phyloP scores from a whole-genome alignment of 2,113 vertebrate species.

The Scytalopus superciliaris region DNA sequence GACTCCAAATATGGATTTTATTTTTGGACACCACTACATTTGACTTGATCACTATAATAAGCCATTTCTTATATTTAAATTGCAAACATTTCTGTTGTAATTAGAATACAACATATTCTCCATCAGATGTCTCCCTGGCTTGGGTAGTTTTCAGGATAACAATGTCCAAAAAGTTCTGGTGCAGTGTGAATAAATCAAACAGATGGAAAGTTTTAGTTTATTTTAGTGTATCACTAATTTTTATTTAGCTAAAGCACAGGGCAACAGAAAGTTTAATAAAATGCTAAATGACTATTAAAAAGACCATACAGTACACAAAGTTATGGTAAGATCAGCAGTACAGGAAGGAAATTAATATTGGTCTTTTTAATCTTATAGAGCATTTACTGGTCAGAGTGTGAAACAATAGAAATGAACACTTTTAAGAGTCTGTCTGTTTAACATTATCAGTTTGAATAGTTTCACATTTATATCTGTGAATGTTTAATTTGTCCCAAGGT shows the following conservation, averaged over 20 bases:
- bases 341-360: neutral
- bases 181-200: neutral
- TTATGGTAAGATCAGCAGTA: neutral
- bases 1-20: conserved; percentile 62
- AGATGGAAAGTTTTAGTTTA: neutral
- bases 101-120: conserved; percentile 19
- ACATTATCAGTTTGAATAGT: neutral
- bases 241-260: neutral
- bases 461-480: neutral
- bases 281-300: neutral
- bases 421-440: neutral
- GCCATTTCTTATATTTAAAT: conserved; percentile 31
- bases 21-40: conserved; percentile 46
- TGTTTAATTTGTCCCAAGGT: neutral
- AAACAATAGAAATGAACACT: neutral
- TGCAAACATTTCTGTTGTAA: conserved; percentile 27
- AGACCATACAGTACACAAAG: neutral
- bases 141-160: neutral
- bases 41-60: conserved; percentile 28
- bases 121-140: neutral
- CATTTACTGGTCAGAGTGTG: neutral
- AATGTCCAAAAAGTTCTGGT: neutral
- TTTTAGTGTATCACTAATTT: neutral
- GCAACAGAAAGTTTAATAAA: neutral
- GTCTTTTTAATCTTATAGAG: neutral